Conservation (phyloP, 2,888 invertebrate species). For the Alitta virens region DNA sequence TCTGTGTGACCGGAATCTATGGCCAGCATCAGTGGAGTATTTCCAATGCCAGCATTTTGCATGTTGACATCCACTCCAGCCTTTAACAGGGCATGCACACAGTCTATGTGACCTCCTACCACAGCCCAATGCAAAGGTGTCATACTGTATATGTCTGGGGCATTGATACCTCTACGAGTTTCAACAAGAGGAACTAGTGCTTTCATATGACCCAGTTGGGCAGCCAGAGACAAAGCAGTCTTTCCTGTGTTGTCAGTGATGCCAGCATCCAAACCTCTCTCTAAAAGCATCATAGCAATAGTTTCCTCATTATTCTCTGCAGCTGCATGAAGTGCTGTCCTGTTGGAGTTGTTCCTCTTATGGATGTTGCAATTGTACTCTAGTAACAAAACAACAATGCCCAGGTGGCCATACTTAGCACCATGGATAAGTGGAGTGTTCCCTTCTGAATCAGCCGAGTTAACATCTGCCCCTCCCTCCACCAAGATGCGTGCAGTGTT, state of each 20-base stretch:
- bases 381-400: constrained; percentile 40
- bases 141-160: constrained; percentile 30
- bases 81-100: constrained; percentile 43
- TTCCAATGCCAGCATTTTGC: constrained; percentile 42
- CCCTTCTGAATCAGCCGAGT: constrained; percentile 25
- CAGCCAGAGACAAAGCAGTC: constrained; percentile 17
- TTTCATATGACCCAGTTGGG: constrained; percentile 14
- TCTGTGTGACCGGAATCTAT: constrained; percentile 42
- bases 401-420: constrained; percentile 42
- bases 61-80: constrained; percentile 46
- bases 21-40: constrained; percentile 53
- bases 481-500: constrained; percentile 13
- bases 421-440: constrained; percentile 54
- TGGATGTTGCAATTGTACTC: constrained; percentile 40
- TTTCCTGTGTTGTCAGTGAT: constrained; percentile 15
- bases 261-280: constrained; percentile 1
- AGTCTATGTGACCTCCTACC: constrained; percentile 42
- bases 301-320: constrained; percentile 32
- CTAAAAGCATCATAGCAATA: constrained; percentile 12
- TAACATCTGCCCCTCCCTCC: constrained; percentile 9
- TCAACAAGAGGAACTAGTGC: constrained; percentile 10
- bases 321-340: constrained; percentile 47
- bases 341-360: constrained; percentile 43
- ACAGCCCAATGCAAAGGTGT: constrained; percentile 54
- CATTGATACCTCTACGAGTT: constrained; percentile 11